Conservation (phyloP, 2,888 invertebrate genomes). For the Koerneria pararmatus region DNA sequence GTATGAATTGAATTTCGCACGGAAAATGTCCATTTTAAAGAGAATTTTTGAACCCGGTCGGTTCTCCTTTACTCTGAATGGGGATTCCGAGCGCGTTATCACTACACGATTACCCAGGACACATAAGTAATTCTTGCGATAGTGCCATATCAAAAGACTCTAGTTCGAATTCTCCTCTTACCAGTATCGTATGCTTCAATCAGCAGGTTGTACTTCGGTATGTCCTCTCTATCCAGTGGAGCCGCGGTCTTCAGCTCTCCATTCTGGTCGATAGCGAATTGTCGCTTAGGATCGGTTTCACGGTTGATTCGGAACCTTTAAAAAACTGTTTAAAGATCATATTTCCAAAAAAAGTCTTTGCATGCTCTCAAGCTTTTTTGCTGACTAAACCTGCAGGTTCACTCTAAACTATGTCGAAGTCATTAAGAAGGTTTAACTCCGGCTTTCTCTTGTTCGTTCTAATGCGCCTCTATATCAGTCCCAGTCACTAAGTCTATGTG, state of each 20-base stretch:
- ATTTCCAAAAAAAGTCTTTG: background rate
- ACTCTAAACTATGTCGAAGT: no score
- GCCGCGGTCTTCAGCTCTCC: conserved; percentile 91
- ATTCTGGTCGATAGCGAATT: conserved; percentile 88
- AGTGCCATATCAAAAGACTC: no score
- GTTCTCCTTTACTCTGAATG: no score
- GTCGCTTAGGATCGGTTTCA: conserved; percentile 83
- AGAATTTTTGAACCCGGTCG: no score
- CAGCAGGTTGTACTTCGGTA: conserved; percentile 89
- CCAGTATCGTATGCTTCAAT: conserved; percentile 89
- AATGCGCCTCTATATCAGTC: background rate
- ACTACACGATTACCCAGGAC: no score
- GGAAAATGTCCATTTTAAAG: no score
- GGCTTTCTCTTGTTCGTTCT: conserved; percentile 2
- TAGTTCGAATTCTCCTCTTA: no score
- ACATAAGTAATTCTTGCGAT: no score
- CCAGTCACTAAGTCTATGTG: no score
- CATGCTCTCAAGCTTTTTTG: background rate
- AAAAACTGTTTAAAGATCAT: conserved; percentile 16
- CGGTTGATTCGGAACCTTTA: conserved; percentile 72
- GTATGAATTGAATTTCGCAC: no score
- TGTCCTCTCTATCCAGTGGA: conserved; percentile 85
- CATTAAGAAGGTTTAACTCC: no score
- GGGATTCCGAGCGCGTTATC: no score
- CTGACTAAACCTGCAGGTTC: background rate